A percentile compares a stretch with the other conserved stretches of the same genome.
These are phyloP conservation scores for Drosophila bunnanda DNA, from an alignment of 2,888 invertebrate species.

Conservation along the genomic window DNA sequence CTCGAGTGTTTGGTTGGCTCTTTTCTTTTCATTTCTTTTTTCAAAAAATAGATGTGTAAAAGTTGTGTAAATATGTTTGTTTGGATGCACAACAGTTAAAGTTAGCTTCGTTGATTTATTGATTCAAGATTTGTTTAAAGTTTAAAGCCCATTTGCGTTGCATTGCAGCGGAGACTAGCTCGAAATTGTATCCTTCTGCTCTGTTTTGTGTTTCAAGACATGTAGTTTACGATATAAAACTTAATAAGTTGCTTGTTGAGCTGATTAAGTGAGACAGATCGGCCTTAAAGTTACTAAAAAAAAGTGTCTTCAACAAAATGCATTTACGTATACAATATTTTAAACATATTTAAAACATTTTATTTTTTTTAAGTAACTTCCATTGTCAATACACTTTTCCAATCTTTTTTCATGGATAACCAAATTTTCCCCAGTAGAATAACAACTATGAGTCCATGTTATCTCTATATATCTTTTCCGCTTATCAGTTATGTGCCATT, in stretches of 20 bases:
- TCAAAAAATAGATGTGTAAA: conserved; percentile 51
- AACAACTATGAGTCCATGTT: conserved; percentile 24
- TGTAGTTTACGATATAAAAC: conserved; percentile 25
- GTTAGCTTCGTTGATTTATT: conserved; percentile 69
- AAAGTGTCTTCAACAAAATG: conserved; percentile 8
- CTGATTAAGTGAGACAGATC: conserved; percentile 21
- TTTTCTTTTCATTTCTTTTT: conserved; percentile 1
- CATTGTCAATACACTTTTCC: conserved; percentile 7
- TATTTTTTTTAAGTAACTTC: neutral
- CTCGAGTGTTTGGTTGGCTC: conserved; percentile 36
- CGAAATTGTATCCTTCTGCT: conserved; percentile 12
- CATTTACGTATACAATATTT: neutral
- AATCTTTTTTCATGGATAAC: neutral
- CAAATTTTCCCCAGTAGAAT: conserved; percentile 21
- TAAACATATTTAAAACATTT: neutral
- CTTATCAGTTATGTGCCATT: conserved; percentile 47
- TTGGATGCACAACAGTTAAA: conserved; percentile 51
- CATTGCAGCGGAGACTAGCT: conserved; percentile 49
- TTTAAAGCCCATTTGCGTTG: conserved; percentile 65
- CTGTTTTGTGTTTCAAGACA: conserved; percentile 24
- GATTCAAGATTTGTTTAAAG: conserved; percentile 47
- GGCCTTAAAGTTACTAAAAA: neutral
- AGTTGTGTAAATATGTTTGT: conserved; percentile 44
- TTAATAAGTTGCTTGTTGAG: conserved; percentile 22
- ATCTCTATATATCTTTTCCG: conserved; percentile 33